Conservation (phyloP, 2,113 vertebrate genomes). For the Gobiocypris rarus region DNA sequence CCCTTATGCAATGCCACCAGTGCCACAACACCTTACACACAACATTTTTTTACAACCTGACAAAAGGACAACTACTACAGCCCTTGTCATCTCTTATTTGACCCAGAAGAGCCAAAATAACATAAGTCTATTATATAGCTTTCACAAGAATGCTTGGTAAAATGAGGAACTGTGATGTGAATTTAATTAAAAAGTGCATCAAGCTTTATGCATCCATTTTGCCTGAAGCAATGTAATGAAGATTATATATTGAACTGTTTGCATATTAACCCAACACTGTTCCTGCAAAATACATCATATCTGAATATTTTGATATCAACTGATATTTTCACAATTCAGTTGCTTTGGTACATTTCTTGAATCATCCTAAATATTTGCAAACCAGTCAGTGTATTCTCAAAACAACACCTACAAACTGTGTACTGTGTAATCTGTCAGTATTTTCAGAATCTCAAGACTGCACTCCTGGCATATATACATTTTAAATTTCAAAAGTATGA, state of each 20-base stretch:
- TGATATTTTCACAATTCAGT: not conserved
- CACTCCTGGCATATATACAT: too few species aligned
- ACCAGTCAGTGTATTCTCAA: too few species aligned
- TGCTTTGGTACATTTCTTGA: too few species aligned
- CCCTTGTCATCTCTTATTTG: not conserved
- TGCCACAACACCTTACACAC: too few species aligned
- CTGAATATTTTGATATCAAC: not conserved
- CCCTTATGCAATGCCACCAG: not conserved
- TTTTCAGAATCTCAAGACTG: too few species aligned
- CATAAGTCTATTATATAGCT: not conserved
- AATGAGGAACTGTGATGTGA: constrained; percentile 20
- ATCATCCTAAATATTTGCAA: too few species aligned
- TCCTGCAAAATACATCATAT: not conserved
- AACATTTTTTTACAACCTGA: not conserved
- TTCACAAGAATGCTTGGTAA: not conserved
- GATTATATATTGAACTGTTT: constrained; percentile 16
- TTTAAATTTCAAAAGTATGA: too few species aligned
- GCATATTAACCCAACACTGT: constrained; percentile 9
- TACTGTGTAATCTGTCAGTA: too few species aligned
- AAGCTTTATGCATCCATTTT: constrained; percentile 16
- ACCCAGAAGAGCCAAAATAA: not conserved
- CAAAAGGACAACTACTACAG: not conserved
- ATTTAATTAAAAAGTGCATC: constrained; percentile 22
- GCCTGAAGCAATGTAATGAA: constrained; percentile 27
- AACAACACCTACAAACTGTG: too few species aligned